Percentiles rank a stretch among this genome's conserved stretches.
phyloP scores from a whole-genome alignment of 2,888 invertebrate species.

The Eueremaeus valkanovi region DNA sequence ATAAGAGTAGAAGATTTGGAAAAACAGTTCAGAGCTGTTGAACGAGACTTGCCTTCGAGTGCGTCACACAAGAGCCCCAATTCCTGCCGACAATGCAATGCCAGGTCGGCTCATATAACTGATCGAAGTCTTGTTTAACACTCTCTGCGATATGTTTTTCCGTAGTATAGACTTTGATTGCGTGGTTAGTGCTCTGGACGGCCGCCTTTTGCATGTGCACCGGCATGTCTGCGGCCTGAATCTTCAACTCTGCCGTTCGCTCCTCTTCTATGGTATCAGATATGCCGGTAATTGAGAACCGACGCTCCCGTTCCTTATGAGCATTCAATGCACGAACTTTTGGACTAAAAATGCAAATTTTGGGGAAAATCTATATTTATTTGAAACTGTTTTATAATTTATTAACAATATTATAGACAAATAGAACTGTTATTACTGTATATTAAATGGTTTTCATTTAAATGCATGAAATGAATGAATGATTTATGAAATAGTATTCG shows the following conservation, averaged over 20 bases:
- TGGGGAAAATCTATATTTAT: no score
- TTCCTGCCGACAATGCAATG: conserved; percentile 50
- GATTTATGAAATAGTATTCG: no score
- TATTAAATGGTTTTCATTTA: no score
- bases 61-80: conserved; percentile 49
- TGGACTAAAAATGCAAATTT: no score
- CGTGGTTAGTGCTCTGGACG: conserved; percentile 47
- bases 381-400: no score
- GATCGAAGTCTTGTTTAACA: conserved; percentile 49
- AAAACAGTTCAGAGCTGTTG: no score
- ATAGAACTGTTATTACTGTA: no score
- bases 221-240: conserved; percentile 49
- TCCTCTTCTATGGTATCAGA: conserved; percentile 38
- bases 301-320: conserved; percentile 32
- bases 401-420: no score
- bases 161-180: conserved; percentile 46
- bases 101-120: conserved; percentile 48
- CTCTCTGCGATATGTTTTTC: conserved; percentile 49
- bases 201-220: conserved; percentile 48
- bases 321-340: conserved; percentile 38
- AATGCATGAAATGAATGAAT: no score
- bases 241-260: conserved; percentile 44
- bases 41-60: conserved; percentile 43
- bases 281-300: conserved; percentile 25
- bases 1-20: no score